Percentiles rank a stretch among this genome's conserved stretches.
phyloP scores from a whole-genome alignment of 2,888 invertebrate species.

The Esperia sulphurella region DNA sequence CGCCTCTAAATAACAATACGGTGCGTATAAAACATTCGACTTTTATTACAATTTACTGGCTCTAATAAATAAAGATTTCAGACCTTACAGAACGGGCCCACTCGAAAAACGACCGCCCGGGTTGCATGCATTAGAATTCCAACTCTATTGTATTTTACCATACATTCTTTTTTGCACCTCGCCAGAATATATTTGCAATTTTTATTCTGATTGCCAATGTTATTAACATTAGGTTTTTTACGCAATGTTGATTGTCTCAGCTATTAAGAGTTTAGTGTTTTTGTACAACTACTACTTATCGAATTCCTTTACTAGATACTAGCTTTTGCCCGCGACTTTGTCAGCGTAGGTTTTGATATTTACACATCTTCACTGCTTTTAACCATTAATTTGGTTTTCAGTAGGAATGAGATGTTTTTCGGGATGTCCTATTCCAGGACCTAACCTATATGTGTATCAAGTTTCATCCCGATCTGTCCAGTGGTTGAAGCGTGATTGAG shows the following conservation, averaged over 20 bases:
- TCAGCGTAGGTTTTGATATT: no score
- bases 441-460: no score
- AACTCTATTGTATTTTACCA: slow-evolving; percentile 71
- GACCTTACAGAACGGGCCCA: slow-evolving; percentile 48
- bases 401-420: no score
- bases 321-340: no score
- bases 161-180: slow-evolving; percentile 76
- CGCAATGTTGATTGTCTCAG: slow-evolving; percentile 9
- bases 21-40: slow-evolving; percentile 55
- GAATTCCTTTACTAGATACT: no score
- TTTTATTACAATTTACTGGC: slow-evolving; percentile 71
- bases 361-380: no score
- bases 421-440: no score
- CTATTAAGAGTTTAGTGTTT: background rate
- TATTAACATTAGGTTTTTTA: slow-evolving; percentile 31
- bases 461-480: no score
- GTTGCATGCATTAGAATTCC: slow-evolving; percentile 65
- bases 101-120: slow-evolving; percentile 75
- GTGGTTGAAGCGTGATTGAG: no score
- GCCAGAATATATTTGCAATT: slow-evolving; percentile 63
- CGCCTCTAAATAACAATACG: slow-evolving; percentile 50
- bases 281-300: background rate
- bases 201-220: slow-evolving; percentile 30
- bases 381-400: no score
- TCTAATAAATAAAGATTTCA: slow-evolving; percentile 79